Evolutionary conservation across 2,797 vertebrate genomes (phyloP), one percentile per base, ranked within the genome.

Genomic region (Platyrinchus mystaceus): DNA sequence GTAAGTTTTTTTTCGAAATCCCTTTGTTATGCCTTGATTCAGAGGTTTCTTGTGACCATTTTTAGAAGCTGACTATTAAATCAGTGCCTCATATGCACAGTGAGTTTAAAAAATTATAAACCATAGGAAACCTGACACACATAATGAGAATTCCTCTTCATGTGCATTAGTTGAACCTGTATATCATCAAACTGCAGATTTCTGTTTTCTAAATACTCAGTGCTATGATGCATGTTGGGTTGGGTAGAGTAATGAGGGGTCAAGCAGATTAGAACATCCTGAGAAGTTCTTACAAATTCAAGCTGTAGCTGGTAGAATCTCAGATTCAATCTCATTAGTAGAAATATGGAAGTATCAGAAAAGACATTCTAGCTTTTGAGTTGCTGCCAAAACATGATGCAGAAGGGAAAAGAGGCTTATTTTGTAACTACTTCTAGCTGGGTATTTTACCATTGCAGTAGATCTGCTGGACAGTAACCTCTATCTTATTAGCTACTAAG

Each of bases 401-500:
- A 64, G 28, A 32, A 90, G 37, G 37, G 59, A 69, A 93, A 89
- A 59, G 15, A 37, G 39, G 2, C 21, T 92, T 89, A 75, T 78
- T 95, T 95, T 79, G 64, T 59, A 80, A 69, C 63, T 80, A 32
- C 46, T 71, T 87, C 77, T 84, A 56, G 39, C 43, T 74, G 60
- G 49, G 43, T 79, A 59, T 89, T 97, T 92, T 94, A 68, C 92
- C 63, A 71, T 58, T 59, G 74, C 74, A 89, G 71, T 55, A 47
- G 49, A 79, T 86, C 62, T 87, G 37, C 52, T 76, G 84, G 37
- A 49, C 64, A 89, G 58, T 19, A 75, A 77, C 67, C 47, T 63
- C 75, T 71, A 47, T 36, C 78, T 91, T 94, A 89, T 75, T 93
- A 87, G 75, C 58, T 84, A 36, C 63, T 94, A 87, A 95, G 74